Evolutionary conservation across 2,113 vertebrate genomes (phyloP), one percentile per base, ranked within the genome.

Genomic region (Nanger granti): DNA sequence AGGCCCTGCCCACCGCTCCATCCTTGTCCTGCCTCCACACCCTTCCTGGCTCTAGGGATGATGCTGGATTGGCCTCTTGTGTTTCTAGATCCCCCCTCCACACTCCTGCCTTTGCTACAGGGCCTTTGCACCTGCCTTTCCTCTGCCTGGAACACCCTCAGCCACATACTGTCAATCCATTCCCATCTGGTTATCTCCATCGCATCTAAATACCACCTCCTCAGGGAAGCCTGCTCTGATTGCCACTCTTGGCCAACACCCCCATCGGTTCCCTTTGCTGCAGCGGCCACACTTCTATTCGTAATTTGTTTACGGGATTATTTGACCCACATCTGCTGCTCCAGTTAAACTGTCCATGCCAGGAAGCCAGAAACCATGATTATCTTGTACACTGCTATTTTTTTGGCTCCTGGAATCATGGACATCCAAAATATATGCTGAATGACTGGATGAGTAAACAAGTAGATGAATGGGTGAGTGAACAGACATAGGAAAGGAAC

Each of bases 1-100:
- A 37, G 29, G 7, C 26, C 41, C n/a, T 31, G 47, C 34, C 64
- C 4, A 15, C 12, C 9, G 10, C 54, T 34, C 52, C 22, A 12
- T 14, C 28, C 57, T 55, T 1, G 3, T 5, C 44, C 12, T 6
- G 29, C 31, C 13, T 11, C 20, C 28, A 7, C 8, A 2, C 14
- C 34, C 47, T 37, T 73, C 57, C 47, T 47, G 60, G 28, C 52
- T 62, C 20, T 76, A 15, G 26, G 31, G 44, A 44, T 3, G 15
- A 24, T 5, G 24, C 7, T 24, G 2, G 20, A 14, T 22, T 17
- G 37, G 5, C 10, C n/a, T 83, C 24, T 31, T 11, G 9, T 22
- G 9, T 28, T 84, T 26, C 62, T 10, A 34, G 83, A 37, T 3
- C 6, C 15, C 55, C 2, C 26, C 34, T 52, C 18, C 17, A 44